Percentiles rank a stretch among this genome's conserved stretches.
Conservation (phyloP, 2,113 vertebrate genomes). For the Enhydra lutris region DNA sequence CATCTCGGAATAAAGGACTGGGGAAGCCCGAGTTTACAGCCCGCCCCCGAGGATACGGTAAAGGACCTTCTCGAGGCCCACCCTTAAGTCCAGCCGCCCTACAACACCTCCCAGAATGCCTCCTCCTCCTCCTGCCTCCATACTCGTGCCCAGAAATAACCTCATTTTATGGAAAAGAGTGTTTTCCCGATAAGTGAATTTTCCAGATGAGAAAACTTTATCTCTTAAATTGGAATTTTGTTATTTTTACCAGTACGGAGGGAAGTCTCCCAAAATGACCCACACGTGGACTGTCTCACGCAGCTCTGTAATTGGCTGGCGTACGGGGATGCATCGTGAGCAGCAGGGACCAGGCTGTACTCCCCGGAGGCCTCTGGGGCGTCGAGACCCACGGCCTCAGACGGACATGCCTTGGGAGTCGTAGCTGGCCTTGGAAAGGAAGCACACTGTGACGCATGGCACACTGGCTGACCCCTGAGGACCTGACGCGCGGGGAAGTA, state of each 20-base stretch:
- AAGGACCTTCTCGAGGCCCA: not conserved
- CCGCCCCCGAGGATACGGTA: not conserved
- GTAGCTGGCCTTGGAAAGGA: not conserved
- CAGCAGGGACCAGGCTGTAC: not conserved
- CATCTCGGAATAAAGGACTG: not conserved
- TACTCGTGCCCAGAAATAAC: not conserved
- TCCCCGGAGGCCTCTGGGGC: not conserved
- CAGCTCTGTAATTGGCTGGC: not conserved
- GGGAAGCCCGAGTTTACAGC: not conserved
- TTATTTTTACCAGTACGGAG: not conserved
- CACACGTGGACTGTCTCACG: not conserved
- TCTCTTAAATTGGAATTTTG: not conserved
- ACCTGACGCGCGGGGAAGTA: not conserved
- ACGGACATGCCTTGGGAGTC: not conserved
- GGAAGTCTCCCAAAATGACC: not conserved
- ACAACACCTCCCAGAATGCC: rapidly evolving
- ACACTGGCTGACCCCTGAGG: not conserved
- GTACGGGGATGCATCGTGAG: rapidly evolving
- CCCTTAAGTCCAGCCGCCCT: not conserved
- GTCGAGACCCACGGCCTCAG: not conserved
- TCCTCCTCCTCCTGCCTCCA: not conserved
- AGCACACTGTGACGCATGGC: not conserved
- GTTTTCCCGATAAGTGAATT: not conserved
- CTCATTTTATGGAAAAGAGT: not conserved
- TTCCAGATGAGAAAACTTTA: not conserved